Evolutionary conservation across 2,113 vertebrate genomes (phyloP).

Genomic region (Hydrochoerus hydrochaeris): DNA sequence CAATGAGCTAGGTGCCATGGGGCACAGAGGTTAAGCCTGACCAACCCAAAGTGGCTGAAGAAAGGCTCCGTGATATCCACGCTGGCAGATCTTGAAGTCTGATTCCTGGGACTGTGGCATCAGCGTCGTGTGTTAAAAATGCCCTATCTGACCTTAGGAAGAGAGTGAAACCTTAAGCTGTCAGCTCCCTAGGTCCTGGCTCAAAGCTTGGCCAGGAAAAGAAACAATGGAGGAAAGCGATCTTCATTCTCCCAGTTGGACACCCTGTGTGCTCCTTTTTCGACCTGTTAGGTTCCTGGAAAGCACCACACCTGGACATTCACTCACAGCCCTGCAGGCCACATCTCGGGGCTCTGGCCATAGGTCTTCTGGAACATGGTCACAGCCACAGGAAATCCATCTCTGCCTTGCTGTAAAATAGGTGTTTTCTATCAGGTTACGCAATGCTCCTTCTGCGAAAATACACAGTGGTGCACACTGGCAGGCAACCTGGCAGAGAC

Average conservation of each 20-base stretch:
- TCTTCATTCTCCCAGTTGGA: not conserved
- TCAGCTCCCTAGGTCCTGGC: not conserved
- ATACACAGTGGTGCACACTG: not conserved
- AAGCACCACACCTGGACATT: not conserved
- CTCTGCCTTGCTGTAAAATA: not conserved
- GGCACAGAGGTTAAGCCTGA: not conserved
- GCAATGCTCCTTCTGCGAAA: not conserved
- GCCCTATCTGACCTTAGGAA: not conserved
- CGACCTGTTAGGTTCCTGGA: not conserved
- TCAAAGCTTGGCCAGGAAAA: slow-evolving; percentile 33
- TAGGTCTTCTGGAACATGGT: not conserved
- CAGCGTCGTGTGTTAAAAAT: not conserved
- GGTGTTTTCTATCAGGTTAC: not conserved
- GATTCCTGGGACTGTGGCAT: not conserved
- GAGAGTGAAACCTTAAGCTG: not conserved
- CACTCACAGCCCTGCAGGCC: accelerated
- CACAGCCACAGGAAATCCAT: not conserved
- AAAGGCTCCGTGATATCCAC: not conserved
- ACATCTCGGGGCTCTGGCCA: not conserved
- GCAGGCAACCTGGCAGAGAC: not conserved
- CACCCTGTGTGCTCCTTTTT: not conserved
- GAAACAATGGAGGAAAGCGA: not conserved
- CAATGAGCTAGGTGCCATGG: accelerated
- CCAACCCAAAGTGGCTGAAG: not conserved
- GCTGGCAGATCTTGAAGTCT: not conserved